Base-by-base conservation (phyloP, 1,140 invertebrate species). In the Meloidogyne chitwoodi region DNA sequence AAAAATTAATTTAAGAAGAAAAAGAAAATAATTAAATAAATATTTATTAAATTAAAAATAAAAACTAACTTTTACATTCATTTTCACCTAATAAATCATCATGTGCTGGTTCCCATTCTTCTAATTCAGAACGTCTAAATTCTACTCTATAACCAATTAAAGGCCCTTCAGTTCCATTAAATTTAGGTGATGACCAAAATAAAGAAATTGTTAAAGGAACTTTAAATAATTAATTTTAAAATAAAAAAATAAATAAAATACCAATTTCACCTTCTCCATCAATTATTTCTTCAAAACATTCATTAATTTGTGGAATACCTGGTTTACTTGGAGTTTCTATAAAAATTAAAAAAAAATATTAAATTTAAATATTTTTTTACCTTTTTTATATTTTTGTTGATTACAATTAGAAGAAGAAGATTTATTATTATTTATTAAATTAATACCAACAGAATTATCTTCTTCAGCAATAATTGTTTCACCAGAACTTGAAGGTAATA, bases 131-230 rank as follows among this genome's bases (percentile, higher is more conserved):
- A 3, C 76, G 69, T 34, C 84, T 67, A 48, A 83, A 83, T 75
- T 84, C 79, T 69, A 83, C 83, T 74, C 80, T 74, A 65, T 85
- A 85, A 27, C 84, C 84, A 61, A 87, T 67, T 34, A 85, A 56
- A 38, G 48, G 67, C 1, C 83, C 82, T 26, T 78, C 78, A 26
- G 70, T 79, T 14, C 80, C 80, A 14, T 78, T 44, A 38, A 73
- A 44, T n/a, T 77, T 56, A 11, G 85, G 85, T 34, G 67, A 62
- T 22, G 76, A 76, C 85, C 85, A 86, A 8, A 68, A 69, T 26
- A 86, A 38, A 11, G 84, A 80, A 26, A 86, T 78, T 10, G 72
- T 77, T 63, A 81, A 78, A 63, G 48, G 48, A 56, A 56, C 48
- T 56, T 56, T 38, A 56, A 22, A 48, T 19, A 48, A 48, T 48